Evolutionary conservation across 1,140 invertebrate species (phyloP), one percentile per base, ranked within the genome.

Genomic region (Drosophila yakuba): DNA sequence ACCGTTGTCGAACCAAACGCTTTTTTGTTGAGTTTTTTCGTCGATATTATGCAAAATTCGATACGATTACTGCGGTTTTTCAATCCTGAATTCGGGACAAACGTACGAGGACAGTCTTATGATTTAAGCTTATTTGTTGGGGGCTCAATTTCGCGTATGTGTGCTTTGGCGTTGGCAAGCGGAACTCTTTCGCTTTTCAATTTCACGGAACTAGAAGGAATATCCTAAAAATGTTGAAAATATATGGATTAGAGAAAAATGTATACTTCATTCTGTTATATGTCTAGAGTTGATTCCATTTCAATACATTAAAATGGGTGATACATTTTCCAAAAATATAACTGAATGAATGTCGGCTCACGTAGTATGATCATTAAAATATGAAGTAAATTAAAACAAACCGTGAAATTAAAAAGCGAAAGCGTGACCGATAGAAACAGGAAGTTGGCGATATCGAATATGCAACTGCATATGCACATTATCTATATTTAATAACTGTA

Each of bases 401-500:
- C 17, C 35, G 23, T 14, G 35, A 68, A 45, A 56, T 68, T 23
- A 50, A 69, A 39, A 41, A 23, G 35, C 60, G 20, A 54, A 48
- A 20, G 10, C 11, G 12, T 8, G 32, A 23, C 12, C 32, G 17
- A 23, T 12, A 15, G 39, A 43, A 52, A 23, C 35, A n/a, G 39
- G 36, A 41, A 43, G 57, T 20, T 59, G 54, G 54, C 56, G 67
- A 61, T 64, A 83, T 71, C 43, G 52, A 77, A 68, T 85, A 85
- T 74, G 63, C 62, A 78, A 60, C 56, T 55, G 45, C 69, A 73
- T 47, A 75, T 68, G 58, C 38, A 73, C 56, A 74, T 45, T 60
- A 74, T 62, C 71, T 73, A 66, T 80, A 82, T 83, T 75, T 83
- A 85, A 77, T 69, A 85, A 71, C 41, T 85, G 74, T 81, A 85